Evolutionary conservation across 37 sponge, comb jelly and placozoan species (phyloP).

Genomic region (Halisarca cf. caerulea): DNA sequence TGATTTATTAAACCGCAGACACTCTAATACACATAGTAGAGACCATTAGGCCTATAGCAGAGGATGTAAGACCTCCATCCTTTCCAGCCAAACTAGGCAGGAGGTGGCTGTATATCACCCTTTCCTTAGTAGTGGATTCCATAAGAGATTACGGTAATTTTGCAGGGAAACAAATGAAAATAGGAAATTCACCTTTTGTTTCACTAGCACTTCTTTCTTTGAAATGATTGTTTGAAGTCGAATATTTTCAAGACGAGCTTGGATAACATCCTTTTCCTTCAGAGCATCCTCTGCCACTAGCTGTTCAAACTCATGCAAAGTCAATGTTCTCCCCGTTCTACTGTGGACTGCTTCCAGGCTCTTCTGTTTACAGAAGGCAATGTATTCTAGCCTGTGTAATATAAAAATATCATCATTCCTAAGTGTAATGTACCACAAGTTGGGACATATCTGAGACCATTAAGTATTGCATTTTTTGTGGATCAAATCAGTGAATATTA

Average conservation of each 20-base stretch:
- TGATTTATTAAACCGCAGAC: too few relatives aligned
- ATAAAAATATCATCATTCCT: not conserved
- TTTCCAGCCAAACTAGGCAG: too few relatives aligned
- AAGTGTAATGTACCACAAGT: not conserved
- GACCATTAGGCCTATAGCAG: too few relatives aligned
- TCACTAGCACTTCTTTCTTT: constrained; percentile 81
- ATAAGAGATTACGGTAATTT: too few relatives aligned
- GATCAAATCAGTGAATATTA: too few relatives aligned
- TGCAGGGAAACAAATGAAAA: too few relatives aligned
- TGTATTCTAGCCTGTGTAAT: constrained; percentile 44
- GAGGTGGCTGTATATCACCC: too few relatives aligned
- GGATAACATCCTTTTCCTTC: constrained; percentile 81
- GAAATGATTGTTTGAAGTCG: constrained; percentile 79
- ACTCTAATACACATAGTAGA: too few relatives aligned
- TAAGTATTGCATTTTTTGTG: too few relatives aligned
- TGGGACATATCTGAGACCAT: not conserved
- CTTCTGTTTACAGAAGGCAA: constrained; percentile 34
- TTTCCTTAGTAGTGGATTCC: too few relatives aligned
- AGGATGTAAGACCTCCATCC: too few relatives aligned
- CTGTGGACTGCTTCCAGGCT: constrained; percentile 56
- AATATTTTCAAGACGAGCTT: constrained; percentile 90
- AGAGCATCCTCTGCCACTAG: constrained; percentile 58
- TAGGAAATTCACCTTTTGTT: constrained; percentile 63
- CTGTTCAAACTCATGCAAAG: constrained; percentile 68
- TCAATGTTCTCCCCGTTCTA: constrained; percentile 72